Percentiles rank a stretch among this genome's conserved stretches.
Evolutionary conservation across 2,797 vertebrate genomes (phyloP).

Genomic region (Parotocinclus haroldoi): DNA sequence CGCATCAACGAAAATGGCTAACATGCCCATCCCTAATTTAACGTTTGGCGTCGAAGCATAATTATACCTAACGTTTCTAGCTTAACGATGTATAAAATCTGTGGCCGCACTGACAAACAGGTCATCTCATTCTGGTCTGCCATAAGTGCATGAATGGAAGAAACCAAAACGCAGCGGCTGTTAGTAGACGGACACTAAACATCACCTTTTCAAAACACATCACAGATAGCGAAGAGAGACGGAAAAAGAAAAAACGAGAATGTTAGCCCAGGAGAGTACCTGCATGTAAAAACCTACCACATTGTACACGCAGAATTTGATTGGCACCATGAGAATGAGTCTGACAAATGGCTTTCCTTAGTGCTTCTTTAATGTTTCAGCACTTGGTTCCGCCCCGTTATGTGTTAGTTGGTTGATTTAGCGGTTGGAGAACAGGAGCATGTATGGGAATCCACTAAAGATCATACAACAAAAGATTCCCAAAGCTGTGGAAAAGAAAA

Average conservation of each 20-base stretch:
- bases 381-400: not conserved
- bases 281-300: not conserved
- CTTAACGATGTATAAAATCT: constrained; percentile 13
- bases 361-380: not conserved
- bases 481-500: constrained; percentile 3
- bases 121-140: constrained; percentile 8
- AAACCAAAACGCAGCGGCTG: constrained; percentile 18
- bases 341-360: not conserved
- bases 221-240: constrained; percentile 36
- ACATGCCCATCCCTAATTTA: not conserved
- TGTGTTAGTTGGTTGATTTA: constrained; percentile 2
- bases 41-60: not conserved
- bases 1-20: not conserved
- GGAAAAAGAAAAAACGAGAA: not conserved
- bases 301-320: constrained; percentile 31
- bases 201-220: constrained; percentile 33
- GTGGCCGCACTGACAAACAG: constrained; percentile 11
- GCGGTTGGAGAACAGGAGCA: not conserved
- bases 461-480: constrained; percentile 6
- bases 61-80: not conserved
- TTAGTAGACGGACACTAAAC: constrained; percentile 18
- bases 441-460: constrained; percentile 9
- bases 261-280: constrained; percentile 4
- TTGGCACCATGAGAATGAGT: constrained; percentile 12
- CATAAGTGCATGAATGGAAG: not conserved